Percentiles rank a stretch among this genome's conserved stretches.
Conservation (phyloP, 2,888 invertebrate species). For the Hydraecia micacea region DNA sequence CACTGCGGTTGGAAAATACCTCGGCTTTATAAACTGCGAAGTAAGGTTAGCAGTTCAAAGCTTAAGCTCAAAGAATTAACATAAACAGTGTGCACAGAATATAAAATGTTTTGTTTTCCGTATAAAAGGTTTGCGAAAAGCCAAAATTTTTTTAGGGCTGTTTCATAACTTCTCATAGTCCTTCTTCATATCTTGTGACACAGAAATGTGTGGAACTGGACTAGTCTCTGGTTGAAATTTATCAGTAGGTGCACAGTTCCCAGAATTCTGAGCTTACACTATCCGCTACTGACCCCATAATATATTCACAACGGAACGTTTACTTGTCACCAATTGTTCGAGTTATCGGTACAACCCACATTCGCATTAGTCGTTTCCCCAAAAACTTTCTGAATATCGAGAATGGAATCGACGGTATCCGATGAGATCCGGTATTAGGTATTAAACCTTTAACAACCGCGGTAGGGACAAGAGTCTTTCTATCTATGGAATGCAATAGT, state of each 20-base stretch:
- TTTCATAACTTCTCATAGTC: constrained; percentile 6
- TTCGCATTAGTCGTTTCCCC: constrained; percentile 44
- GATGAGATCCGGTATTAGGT: neutral
- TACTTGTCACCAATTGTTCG: constrained; percentile 50
- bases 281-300: constrained; percentile 20
- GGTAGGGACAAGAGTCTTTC: neutral
- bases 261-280: constrained; percentile 31
- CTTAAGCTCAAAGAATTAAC: constrained; percentile 56
- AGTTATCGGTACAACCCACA: constrained; percentile 54
- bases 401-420: neutral
- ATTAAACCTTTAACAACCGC: no score
- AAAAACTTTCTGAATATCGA: constrained; percentile 1
- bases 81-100: constrained; percentile 42
- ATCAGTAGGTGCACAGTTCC: constrained; percentile 18
- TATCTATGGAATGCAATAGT: neutral
- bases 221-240: constrained; percentile 11
- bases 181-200: neutral
- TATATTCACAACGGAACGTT: constrained; percentile 43
- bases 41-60: constrained; percentile 57
- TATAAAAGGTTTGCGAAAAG: constrained; percentile 4
- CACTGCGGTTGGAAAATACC: constrained; percentile 50
- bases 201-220: constrained; percentile 3
- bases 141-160: neutral
- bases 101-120: constrained; percentile 38
- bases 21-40: constrained; percentile 52